Evolutionary conservation across 2,797 vertebrate species (phyloP).

Genomic region (Zalophus californianus): DNA sequence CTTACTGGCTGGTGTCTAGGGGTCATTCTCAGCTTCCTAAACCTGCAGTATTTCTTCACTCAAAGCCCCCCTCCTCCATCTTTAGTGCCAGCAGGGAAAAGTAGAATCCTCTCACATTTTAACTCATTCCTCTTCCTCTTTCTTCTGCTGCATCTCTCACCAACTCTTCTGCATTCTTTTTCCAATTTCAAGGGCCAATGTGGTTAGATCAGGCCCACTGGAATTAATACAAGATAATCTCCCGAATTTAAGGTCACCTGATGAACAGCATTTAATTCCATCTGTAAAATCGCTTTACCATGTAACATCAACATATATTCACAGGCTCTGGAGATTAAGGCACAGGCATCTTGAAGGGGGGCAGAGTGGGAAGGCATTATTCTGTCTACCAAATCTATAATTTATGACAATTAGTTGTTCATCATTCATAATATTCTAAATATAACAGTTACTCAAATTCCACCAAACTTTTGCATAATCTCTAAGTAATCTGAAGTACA

Average conservation of each 20-base stretch:
- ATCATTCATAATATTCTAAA: constrained; percentile 59
- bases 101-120: background rate
- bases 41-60: background rate
- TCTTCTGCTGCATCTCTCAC: background rate
- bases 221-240: background rate
- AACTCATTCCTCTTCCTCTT: background rate
- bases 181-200: background rate
- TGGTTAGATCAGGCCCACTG: background rate
- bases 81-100: background rate
- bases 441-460: constrained; percentile 66
- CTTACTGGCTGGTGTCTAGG: background rate
- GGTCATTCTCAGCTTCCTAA: background rate
- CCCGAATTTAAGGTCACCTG: background rate
- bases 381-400: background rate
- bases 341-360: background rate
- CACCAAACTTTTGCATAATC: constrained; percentile 36
- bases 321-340: background rate
- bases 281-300: background rate
- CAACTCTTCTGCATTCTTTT: background rate
- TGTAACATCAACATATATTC: background rate
- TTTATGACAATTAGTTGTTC: constrained; percentile 37
- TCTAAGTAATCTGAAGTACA: constrained; percentile 65
- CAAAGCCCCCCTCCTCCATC: background rate
- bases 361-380: background rate
- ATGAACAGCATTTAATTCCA: background rate